A percentile compares a stretch with the other conserved stretches of the same genome.
phyloP scores from a whole-genome alignment of 2,888 invertebrate species.

The Drosophila monieri region DNA sequence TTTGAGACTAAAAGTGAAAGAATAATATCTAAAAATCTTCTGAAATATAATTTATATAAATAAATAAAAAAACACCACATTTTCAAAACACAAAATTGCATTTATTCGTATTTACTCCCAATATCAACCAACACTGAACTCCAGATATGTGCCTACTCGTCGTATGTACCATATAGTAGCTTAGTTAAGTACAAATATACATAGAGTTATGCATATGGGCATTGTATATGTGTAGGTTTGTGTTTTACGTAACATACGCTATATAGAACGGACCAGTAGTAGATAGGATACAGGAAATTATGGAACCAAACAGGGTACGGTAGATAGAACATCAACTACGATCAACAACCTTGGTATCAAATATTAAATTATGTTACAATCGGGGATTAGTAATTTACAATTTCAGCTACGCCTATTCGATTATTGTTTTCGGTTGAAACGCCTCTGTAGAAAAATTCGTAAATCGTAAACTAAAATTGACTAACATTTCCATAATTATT shows the following conservation, averaged over 20 bases:
- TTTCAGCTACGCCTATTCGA: constrained; percentile 41
- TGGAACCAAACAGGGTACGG: constrained; percentile 33
- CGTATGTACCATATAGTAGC: constrained; percentile 35
- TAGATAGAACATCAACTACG: constrained; percentile 38
- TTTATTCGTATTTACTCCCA: constrained; percentile 43
- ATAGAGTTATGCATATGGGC: constrained; percentile 17
- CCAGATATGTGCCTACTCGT: constrained; percentile 56
- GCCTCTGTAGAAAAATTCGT: constrained; percentile 58
- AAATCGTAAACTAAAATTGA: constrained; percentile 56
- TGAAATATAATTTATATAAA: background rate
- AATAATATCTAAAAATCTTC: background rate
- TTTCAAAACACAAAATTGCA: constrained; percentile 41
- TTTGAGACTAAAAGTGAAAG: too few relatives aligned
- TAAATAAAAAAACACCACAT: background rate
- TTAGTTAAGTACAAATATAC: constrained; percentile 36
- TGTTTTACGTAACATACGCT: constrained; percentile 23
- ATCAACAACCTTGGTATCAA: constrained; percentile 51
- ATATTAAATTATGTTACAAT: constrained; percentile 38
- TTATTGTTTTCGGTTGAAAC: constrained; percentile 70
- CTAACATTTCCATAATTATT: constrained; percentile 26
- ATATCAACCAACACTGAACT: constrained; percentile 42
- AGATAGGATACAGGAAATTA: constrained; percentile 40
- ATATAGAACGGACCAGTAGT: constrained; percentile 33
- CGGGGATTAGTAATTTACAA: constrained; percentile 33
- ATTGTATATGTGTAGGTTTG: constrained; percentile 13